Evolutionary conservation across 2,888 invertebrate genomes (phyloP), one percentile per base, ranked within the genome.

Genomic region (Patella ulyssiponensis): DNA sequence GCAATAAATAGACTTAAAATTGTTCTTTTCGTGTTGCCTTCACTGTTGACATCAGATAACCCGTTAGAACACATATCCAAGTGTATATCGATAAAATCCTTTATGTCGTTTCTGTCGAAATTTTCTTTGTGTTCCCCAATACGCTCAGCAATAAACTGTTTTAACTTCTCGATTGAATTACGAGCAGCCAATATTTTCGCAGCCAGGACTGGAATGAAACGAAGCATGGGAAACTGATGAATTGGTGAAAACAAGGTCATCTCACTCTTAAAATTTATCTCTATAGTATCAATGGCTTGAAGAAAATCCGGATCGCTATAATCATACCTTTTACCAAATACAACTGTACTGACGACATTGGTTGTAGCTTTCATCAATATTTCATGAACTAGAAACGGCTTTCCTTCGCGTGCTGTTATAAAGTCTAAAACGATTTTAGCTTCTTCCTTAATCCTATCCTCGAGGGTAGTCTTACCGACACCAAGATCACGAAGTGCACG

Each of bases 1-100:
- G 84, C 83, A 0, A 80, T 77, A 4, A 85, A 78, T 76, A 82
- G 75, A n/a, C 83, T 83, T 71, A 81, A 75, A 12, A 83, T 77
- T 4, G 83, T 84, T 14, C 69, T 58, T 53, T 80, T 51, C 23
- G 70, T 51, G 23, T 69, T 69, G 15, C 52, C n/a, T 69, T 52
- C 69, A 23, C 52, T 23, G 23, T 69, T 51, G 69, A 53, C 20
- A 23, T 70, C 69, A 3, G 51, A 23, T 44, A 9, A 0, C 7
- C 44, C 44, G 5, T 56, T 52, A 58, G 77, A 64, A 44, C 44
- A 44, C 44, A 44, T 44, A 44, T 44, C 44, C 51, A 86, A 75
- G 3, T 84, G 75, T 4, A 79, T 77, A 76, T 86, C 86, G 20
- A 79, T 81, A 27, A 77, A 78, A 58, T 86, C 86, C 44, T 84